phyloP scores from a whole-genome alignment of 2,797 vertebrate species.

The Sphenopsis melanotis region DNA sequence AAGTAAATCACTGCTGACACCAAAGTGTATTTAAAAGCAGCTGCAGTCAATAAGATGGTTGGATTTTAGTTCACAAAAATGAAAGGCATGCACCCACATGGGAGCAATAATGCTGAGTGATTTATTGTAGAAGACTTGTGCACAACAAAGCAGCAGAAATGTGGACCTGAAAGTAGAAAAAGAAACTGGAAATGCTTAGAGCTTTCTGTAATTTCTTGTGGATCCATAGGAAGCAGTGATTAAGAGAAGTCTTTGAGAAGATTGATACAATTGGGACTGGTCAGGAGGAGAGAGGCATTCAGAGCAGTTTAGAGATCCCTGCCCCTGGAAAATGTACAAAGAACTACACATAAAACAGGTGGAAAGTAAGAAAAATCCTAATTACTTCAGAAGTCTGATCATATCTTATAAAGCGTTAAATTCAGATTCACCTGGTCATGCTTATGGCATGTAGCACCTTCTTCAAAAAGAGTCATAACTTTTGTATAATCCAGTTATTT shows the following conservation, averaged over 20 bases:
- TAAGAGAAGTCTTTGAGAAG: not conserved
- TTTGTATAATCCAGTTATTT: not conserved
- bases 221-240: not conserved
- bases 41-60: conserved; percentile 36
- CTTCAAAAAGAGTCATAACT: not conserved
- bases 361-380: not conserved
- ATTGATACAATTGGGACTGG: not conserved
- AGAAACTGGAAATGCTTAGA: not conserved
- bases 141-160: conserved; percentile 13
- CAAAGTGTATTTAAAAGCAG: conserved; percentile 57
- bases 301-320: not conserved
- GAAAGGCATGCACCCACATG: conserved; percentile 15
- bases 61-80: conserved; percentile 15
- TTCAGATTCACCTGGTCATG: not conserved
- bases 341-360: not conserved
- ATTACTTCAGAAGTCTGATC: not conserved
- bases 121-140: not conserved
- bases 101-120: conserved; percentile 10
- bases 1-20: conserved; percentile 54
- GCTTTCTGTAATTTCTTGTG: not conserved
- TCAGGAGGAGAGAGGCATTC: not conserved
- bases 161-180: not conserved
- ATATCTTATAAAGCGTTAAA: not conserved
- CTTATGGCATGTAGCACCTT: not conserved
- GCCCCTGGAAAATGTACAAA: not conserved